Conservation (phyloP, 2,113 vertebrate genomes). For the Scomber japonicus region DNA sequence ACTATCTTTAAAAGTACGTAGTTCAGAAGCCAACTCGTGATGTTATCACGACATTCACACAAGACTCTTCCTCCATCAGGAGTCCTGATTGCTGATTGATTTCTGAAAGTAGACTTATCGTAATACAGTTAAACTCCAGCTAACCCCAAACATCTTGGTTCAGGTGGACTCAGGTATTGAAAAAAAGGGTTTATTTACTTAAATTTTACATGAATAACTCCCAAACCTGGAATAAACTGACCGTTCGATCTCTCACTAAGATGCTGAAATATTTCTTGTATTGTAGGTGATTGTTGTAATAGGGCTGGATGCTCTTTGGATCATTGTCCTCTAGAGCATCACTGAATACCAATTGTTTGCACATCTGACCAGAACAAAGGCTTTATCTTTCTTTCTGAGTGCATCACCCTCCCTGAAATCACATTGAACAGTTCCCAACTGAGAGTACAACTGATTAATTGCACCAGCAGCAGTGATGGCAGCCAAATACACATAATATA, state of each 20-base stretch:
- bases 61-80: conserved; percentile 7
- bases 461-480: conserved; percentile 43
- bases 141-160: neutral
- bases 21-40: too few species aligned
- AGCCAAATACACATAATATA: conserved; percentile 38
- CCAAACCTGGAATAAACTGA: neutral
- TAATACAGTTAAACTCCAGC: neutral
- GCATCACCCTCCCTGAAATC: conserved; percentile 6
- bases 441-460: conserved; percentile 63
- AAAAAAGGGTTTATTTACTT: too few species aligned
- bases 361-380: conserved; percentile 27
- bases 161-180: neutral
- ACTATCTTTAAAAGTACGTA: too few species aligned
- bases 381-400: conserved; percentile 36
- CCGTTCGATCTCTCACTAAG: neutral
- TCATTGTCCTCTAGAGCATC: neutral
- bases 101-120: neutral
- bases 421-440: conserved; percentile 54
- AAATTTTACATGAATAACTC: neutral
- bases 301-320: conserved; percentile 1
- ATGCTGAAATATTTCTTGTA: neutral
- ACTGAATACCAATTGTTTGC: neutral
- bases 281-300: neutral
- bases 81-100: too few species aligned
- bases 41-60: neutral